Conservation (phyloP, 2,797 vertebrate genomes). For the Acrocephalus scirpaceus region DNA sequence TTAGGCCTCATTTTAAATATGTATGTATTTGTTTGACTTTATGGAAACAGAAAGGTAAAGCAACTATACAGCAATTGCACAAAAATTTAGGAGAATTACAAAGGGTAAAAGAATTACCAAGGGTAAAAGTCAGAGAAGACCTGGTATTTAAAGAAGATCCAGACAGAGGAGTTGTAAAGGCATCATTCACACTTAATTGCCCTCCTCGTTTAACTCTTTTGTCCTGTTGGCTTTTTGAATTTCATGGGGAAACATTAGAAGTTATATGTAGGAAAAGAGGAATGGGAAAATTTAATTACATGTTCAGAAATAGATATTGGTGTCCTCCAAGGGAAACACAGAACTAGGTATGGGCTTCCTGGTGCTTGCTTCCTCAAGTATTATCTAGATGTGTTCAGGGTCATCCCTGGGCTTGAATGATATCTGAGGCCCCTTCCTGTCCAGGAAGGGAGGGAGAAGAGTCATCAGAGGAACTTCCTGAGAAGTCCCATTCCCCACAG, state of each 20-base stretch:
- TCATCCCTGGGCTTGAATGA: background rate
- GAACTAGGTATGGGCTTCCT: background rate
- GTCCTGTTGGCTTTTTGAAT: background rate
- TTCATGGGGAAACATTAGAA: background rate
- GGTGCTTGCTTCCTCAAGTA: background rate
- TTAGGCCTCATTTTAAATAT: background rate
- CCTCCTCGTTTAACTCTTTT: background rate
- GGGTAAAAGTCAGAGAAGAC: background rate
- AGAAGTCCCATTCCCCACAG: background rate
- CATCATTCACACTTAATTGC: background rate
- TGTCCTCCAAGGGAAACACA: background rate
- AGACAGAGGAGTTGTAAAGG: background rate
- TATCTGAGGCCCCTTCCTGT: background rate
- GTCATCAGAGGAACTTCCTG: background rate
- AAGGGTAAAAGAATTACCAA: too few relatives aligned
- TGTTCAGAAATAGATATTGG: background rate
- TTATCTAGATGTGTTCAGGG: background rate
- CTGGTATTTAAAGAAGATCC: background rate
- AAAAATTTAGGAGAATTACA: background rate
- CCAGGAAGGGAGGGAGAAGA: background rate
- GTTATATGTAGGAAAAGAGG: background rate
- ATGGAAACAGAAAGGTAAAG: background rate
- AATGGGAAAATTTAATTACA: background rate
- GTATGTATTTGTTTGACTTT: background rate
- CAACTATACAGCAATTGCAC: background rate